phyloP scores from a whole-genome alignment of 2,888 invertebrate species.

The Agrenia bidenticulata region DNA sequence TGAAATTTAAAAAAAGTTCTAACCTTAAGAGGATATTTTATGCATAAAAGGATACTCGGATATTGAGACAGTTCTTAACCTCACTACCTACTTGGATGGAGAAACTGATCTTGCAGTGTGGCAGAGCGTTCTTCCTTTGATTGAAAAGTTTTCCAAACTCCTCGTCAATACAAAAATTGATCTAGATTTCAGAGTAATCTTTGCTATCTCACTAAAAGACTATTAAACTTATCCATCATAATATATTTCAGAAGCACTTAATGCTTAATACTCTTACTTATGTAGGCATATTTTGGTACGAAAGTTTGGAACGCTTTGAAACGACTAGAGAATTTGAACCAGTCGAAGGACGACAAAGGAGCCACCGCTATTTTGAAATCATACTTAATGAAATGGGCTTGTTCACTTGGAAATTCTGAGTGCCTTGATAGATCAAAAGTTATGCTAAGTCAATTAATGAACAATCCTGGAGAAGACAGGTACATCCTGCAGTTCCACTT shows the following conservation, averaged over 20 bases:
- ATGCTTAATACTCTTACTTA: too few species aligned
- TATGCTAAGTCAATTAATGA: too few species aligned
- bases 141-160: not conserved
- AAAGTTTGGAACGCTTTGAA: conserved; percentile 2
- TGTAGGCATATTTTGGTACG: conserved; percentile 1
- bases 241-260: too few species aligned
- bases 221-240: too few species aligned
- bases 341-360: not conserved
- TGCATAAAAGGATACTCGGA: not conserved
- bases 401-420: not conserved
- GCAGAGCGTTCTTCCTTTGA: not conserved
- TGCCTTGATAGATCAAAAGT: not conserved
- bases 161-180: not conserved
- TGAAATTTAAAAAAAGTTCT: too few species aligned
- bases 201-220: too few species aligned
- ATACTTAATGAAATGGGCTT: conserved; percentile 3
- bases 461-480: too few species aligned
- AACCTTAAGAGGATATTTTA: too few species aligned
- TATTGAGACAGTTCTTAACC: not conserved
- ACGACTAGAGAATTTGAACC: not conserved
- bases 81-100: not conserved
- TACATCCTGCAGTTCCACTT: too few species aligned
- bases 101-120: conserved; percentile 7
- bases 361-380: conserved; percentile 16
- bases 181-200: not conserved